These are phyloP conservation scores for Ormyrus thymus DNA, from an alignment of 2,888 invertebrate genomes.

Conservation along the genomic window DNA sequence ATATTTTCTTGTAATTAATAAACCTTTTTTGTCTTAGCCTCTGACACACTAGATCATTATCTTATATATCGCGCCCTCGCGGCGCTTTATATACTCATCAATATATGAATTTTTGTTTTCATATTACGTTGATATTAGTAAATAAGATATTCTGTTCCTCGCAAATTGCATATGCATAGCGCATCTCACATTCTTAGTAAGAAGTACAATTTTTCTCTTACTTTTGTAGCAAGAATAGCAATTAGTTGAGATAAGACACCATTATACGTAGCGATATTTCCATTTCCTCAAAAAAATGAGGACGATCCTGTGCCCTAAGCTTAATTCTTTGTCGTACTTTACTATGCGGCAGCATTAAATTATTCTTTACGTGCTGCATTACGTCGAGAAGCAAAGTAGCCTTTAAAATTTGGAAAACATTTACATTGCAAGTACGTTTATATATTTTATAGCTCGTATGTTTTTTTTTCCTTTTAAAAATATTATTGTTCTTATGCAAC, in stretches of 20 bases:
- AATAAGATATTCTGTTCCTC: conserved; percentile 63
- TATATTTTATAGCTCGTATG: conserved; percentile 1
- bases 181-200: conserved; percentile 54
- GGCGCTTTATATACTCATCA: conserved; percentile 49
- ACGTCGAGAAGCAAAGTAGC: conserved; percentile 42
- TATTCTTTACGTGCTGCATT: conserved; percentile 24
- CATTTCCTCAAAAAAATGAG: conserved; percentile 53
- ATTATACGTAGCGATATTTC: conserved; percentile 71
- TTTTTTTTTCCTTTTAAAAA: conserved; percentile 15
- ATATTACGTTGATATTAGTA: conserved; percentile 62
- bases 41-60: conserved; percentile 58
- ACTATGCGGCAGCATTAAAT: neutral
- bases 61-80: conserved; percentile 54
- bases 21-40: conserved; percentile 52
- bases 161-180: conserved; percentile 58
- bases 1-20: conserved; percentile 43
- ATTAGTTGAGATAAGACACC: conserved; percentile 71
- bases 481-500: conserved; percentile 2
- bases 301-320: conserved; percentile 46
- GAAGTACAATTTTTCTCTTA: conserved; percentile 57
- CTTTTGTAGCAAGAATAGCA: conserved; percentile 65
- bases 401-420: conserved; percentile 16
- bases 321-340: conserved; percentile 36
- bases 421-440: conserved; percentile 6
- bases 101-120: conserved; percentile 58